Percentiles rank a stretch among this genome's conserved stretches.
phyloP scores from a whole-genome alignment of 2,888 invertebrate species.

The Drosophila hamatofila region DNA sequence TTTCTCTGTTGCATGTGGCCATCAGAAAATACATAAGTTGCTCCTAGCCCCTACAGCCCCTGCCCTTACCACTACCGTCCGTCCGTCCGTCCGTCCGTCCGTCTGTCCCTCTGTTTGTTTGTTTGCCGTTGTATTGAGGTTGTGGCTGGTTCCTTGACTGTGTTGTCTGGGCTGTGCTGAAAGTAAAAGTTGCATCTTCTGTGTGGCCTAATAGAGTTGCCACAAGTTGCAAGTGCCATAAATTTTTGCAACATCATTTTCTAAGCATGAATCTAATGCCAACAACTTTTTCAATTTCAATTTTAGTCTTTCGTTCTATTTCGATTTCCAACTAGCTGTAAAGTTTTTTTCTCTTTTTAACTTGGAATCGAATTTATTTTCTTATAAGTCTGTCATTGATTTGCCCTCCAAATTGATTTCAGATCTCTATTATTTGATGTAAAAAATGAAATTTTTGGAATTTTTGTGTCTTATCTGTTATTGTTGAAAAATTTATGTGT shows the following conservation, averaged over 20 bases:
- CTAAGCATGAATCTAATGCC: neutral
- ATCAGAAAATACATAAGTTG: neutral
- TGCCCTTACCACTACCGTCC: neutral
- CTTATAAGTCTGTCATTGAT: neutral
- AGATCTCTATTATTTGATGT: neutral
- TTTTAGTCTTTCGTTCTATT: neutral
- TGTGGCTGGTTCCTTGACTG: conserved; percentile 10
- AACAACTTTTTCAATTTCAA: conserved; percentile 1
- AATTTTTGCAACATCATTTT: conserved; percentile 8
- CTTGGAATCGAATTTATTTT: no score
- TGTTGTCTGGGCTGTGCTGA: conserved; percentile 44
- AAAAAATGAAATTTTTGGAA: neutral
- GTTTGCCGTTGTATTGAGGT: conserved; percentile 30
- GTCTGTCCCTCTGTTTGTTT: conserved; percentile 37
- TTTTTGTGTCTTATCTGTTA: conserved; percentile 1
- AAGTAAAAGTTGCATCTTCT: conserved; percentile 68
- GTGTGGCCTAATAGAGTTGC: conserved; percentile 49
- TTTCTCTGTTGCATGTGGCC: conserved; percentile 51
- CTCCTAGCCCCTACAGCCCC: neutral
- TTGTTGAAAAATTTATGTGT: neutral
- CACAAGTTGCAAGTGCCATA: conserved; percentile 20
- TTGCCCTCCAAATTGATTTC: neutral
- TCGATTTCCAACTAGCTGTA: neutral
- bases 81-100: conserved; percentile 11
- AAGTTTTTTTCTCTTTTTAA: neutral